Base-by-base conservation (phyloP, 2,113 vertebrate species). In the Phrynosoma platyrhinos region DNA sequence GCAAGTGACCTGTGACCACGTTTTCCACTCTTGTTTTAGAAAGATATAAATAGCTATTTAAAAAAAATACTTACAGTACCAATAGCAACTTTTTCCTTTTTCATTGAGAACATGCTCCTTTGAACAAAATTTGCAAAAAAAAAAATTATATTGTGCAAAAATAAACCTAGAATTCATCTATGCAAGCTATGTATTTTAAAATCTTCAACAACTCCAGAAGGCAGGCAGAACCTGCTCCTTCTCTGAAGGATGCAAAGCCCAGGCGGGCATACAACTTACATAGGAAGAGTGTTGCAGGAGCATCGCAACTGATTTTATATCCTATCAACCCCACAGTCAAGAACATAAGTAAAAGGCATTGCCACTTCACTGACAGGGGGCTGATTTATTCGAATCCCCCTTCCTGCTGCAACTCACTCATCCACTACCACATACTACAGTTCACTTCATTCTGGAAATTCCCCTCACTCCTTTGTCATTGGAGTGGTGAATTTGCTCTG, bases 41-140 rank as follows among this genome's bases (percentile, higher is more conserved):
- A 36, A 68, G 3, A 40, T 74, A 20, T 16, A 53, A 72, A 55
- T 5, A 52, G n/a, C 10, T 68, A 20, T 52, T 32, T 85, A 9
- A 1, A 14, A 79, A 1, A 84, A 1, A 71, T 83, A 83, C 91
- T 96, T 94, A 97, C 91, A 0, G 89, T 74, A 71, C 91, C 95
- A 91, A 90, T 85, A 55, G 93, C 87, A 25, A 95, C 92, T 8
- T 90, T 91, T 90, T 96, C 94, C 83, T 95, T 95, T 84, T 82
- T 94, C 79, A 90, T 69, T 66, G 52, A 81, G 78, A 72, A 52
- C 9, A 76, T 62, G 91, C 94, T 94, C 87, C 80, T 66, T 23
- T 75, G 77, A 89, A 75, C 82, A 83, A 30, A 55, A 79, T 72
- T 93, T 95, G 91, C 86, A 90, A 93, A n/a, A 47, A 91, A 81